phyloP scores from a whole-genome alignment of 2,888 invertebrate genomes.

The Himalopsyche kuldschensis region DNA sequence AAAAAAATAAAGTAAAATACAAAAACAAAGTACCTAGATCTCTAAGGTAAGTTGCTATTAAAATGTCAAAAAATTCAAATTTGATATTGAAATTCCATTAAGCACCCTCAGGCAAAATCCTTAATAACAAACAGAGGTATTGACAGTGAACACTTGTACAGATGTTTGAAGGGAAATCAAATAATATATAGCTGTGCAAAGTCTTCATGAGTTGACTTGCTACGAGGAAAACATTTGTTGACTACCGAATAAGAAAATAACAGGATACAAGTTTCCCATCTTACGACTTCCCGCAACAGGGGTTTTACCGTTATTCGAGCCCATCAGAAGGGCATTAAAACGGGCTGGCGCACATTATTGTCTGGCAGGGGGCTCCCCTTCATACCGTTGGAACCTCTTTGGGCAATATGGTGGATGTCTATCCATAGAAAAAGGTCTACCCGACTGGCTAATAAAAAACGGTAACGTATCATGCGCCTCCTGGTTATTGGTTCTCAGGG shows the following conservation, averaged over 20 bases:
- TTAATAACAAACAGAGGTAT: too few species aligned
- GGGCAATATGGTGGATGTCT: not conserved
- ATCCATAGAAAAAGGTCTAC: not conserved
- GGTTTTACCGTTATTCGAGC: not conserved
- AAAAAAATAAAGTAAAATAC: too few species aligned
- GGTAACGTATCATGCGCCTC: not conserved
- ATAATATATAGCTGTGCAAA: too few species aligned
- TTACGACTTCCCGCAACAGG: not conserved
- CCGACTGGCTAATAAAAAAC: not conserved
- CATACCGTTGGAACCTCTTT: not conserved
- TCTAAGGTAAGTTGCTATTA: too few species aligned
- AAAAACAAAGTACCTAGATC: too few species aligned
- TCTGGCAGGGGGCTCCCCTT: not conserved
- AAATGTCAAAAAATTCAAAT: too few species aligned
- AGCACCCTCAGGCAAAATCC: too few species aligned
- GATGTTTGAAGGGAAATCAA: too few species aligned
- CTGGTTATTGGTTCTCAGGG: not conserved
- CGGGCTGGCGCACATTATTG: constrained; percentile 5
- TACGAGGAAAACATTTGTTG: too few species aligned
- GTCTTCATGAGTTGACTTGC: too few species aligned
- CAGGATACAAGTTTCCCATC: not conserved
- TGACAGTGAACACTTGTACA: too few species aligned
- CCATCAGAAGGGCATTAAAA: not conserved
- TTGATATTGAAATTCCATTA: too few species aligned
- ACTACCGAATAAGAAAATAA: not conserved